Evolutionary conservation across 2,113 vertebrate genomes (phyloP).

Genomic region (Chascanopsetta lugubris): DNA sequence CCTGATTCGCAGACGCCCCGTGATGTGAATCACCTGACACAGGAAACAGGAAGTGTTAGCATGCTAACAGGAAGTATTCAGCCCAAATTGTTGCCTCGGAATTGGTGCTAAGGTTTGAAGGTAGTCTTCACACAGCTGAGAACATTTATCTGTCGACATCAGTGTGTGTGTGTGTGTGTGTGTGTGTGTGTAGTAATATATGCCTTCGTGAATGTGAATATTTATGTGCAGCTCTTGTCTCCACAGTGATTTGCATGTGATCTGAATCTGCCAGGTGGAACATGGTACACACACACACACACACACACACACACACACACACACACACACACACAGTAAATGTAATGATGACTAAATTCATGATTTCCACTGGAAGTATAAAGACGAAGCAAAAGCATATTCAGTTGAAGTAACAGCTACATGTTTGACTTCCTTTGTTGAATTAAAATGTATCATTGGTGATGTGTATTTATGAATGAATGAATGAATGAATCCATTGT

Average conservation of each 20-base stretch:
- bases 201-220: constrained; percentile 66
- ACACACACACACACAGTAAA: constrained; percentile 12
- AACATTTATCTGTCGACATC: constrained; percentile 9
- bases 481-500: background rate
- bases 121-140: too few species aligned
- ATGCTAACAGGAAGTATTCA: too few species aligned
- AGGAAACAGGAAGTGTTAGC: constrained; percentile 8
- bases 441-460: background rate
- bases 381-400: too few species aligned
- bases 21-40: constrained; percentile 95
- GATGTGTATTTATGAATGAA: background rate
- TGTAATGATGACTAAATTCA: background rate
- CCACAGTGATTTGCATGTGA: constrained; percentile 73
- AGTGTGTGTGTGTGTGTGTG: constrained; percentile 12
- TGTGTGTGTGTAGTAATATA: constrained; percentile 53
- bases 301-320: constrained; percentile 26
- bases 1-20: constrained; percentile 93
- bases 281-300: constrained; percentile 16
- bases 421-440: background rate
- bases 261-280: constrained; percentile 58
- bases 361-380: background rate
- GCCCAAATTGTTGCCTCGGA: too few species aligned
- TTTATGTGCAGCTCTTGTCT: constrained; percentile 65
- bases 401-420: background rate
- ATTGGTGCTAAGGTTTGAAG: too few species aligned